Evolutionary conservation across 2,797 vertebrate genomes (phyloP).

Genomic region (Loriculus beryllinus): DNA sequence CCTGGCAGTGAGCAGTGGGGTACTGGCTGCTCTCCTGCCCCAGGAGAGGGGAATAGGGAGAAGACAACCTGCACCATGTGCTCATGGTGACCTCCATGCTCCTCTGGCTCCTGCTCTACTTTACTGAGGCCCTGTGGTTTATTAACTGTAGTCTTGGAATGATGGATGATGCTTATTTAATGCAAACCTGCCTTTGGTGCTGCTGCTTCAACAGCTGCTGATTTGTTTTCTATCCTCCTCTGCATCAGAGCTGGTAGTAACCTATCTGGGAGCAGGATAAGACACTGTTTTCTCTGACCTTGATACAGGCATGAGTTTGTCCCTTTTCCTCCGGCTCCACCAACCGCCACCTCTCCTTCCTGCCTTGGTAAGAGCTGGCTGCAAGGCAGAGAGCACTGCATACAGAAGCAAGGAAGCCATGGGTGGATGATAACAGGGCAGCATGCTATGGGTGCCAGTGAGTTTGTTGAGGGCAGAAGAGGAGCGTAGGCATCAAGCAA

Average conservation of each 20-base stretch:
- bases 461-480: neutral
- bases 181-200: neutral
- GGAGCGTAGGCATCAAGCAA: neutral
- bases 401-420: neutral
- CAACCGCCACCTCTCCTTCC: neutral
- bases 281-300: neutral
- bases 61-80: neutral
- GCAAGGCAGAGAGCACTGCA: neutral
- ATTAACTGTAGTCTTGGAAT: neutral
- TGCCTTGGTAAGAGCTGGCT: neutral
- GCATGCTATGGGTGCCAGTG: rapidly evolving
- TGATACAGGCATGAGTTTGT: neutral
- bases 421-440: neutral
- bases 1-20: neutral
- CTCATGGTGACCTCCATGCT: neutral
- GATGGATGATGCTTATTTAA: constrained; percentile 22
- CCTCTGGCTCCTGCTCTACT: neutral
- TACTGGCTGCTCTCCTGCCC: neutral
- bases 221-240: neutral
- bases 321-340: neutral
- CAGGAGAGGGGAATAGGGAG: neutral
- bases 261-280: neutral
- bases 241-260: neutral
- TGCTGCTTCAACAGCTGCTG: constrained; percentile 4
- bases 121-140: neutral